Base-by-base conservation (phyloP, 2,797 vertebrate genomes). In the Mormyrus hasselquistii region DNA sequence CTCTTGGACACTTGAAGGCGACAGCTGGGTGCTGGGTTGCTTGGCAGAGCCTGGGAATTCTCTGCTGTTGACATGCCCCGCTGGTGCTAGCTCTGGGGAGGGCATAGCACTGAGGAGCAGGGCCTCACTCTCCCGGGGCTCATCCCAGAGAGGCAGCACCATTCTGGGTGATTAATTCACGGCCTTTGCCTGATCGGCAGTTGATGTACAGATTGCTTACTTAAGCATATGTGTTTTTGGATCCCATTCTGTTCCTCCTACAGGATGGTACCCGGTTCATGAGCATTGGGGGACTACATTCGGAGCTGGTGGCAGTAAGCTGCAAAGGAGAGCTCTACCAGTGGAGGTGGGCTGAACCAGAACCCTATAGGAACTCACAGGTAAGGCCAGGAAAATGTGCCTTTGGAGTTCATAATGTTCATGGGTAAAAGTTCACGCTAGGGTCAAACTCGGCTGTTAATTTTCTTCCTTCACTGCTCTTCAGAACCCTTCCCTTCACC, bases 291-390 rank as follows among this genome's bases (percentile, higher is more conserved):
- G 98, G 98, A 90, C 95, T 99, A 38, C 99, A 98, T 95, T 99
- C 99, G 44, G 99, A 99, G 93, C 94, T 99, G 0, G 96, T 99
- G 90, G 99, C 99, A 83, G 96, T 99, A 90, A 99, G 98, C 94
- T 97, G 96, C 93, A 99, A 99, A 96, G 98, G 99, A 92, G 99
- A 99, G 83, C 97, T 99, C 16, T 99, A 98, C 94, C 99, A 99
- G 49, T 99, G 99, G 99, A 99, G 98, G 89, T 99, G 99, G 99
- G 97, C 93, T 87, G 98, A 99, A 92, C 96, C 97, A 29, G 98
- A 99, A 94, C 98, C 99, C 79, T 99, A 99, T 87, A 97, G 98
- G 94, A 99, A 97, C 93, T 91, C 98, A 91, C 99, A 99, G 97
- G 99, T 82, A 47, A 47, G 41, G 76, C 38, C 41, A 47, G 47